These are phyloP conservation scores for Meandrusa payeni DNA, from an alignment of 2,888 invertebrate species.

Conservation along the genomic window DNA sequence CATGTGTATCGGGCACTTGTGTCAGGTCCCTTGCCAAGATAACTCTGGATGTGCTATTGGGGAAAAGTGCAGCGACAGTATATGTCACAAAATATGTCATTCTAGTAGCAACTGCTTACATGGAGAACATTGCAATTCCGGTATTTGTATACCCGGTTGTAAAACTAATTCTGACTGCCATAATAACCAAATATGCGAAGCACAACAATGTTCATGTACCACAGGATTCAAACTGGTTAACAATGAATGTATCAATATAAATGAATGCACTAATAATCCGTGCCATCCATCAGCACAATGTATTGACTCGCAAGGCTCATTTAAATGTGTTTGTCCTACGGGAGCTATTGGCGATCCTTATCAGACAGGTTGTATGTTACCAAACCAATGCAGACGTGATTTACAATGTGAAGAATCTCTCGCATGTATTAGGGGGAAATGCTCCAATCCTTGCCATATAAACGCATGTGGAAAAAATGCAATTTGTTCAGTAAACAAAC, in stretches of 20 bases:
- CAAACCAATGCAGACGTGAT: slow-evolving; percentile 88
- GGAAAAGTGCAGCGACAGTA: slow-evolving; percentile 89
- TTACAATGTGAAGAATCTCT: slow-evolving; percentile 88
- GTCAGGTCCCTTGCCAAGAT: slow-evolving; percentile 88
- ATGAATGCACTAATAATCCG: slow-evolving; percentile 89
- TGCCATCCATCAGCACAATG: slow-evolving; percentile 92
- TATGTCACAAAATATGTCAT: slow-evolving; percentile 93
- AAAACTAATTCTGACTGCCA: slow-evolving; percentile 90
- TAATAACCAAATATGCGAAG: slow-evolving; percentile 87
- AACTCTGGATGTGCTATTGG: slow-evolving; percentile 89
- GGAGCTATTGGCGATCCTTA: slow-evolving; percentile 89
- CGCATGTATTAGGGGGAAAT: slow-evolving; percentile 88
- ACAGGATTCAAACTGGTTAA: slow-evolving; percentile 87
- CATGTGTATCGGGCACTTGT: slow-evolving; percentile 88
- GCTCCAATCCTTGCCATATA: slow-evolving; percentile 89
- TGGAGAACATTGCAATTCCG: slow-evolving; percentile 92
- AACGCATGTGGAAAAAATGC: slow-evolving; percentile 89
- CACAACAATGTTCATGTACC: slow-evolving; percentile 88
- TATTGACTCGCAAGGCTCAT: slow-evolving; percentile 89
- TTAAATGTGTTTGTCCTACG: slow-evolving; percentile 88
- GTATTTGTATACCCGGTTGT: slow-evolving; percentile 92
- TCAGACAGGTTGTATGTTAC: slow-evolving; percentile 85
- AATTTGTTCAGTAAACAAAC: slow-evolving; percentile 86
- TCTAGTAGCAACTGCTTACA: slow-evolving; percentile 94
- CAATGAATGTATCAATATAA: slow-evolving; percentile 89